Base-by-base conservation (phyloP, 2,888 invertebrate species). In the Tipula unca region DNA sequence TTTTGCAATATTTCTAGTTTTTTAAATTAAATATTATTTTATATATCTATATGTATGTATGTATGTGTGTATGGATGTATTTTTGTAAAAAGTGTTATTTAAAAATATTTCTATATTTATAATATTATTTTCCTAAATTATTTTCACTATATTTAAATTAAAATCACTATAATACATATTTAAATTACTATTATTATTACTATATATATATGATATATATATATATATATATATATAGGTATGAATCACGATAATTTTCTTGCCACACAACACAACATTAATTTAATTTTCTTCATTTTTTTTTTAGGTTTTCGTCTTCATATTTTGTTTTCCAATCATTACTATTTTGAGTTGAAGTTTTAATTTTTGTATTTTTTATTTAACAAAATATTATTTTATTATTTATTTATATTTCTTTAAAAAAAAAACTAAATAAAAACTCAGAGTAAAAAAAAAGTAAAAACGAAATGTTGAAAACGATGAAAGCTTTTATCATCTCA, bases 401-500 rank as follows among this genome's bases (percentile, higher is more conserved):
- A 83, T 32, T 13, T 83, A 83, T 83, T 83, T 83, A n/a, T 29
- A 29, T 29, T 29, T 10, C n/a, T 82, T 29, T 29, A 32, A 32
- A n/a, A 82, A 25, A 69, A 69, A 13, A 82, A 32, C 6, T 8
- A 83, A 32, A 82, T 17, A 32, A n/a, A 25, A 29, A 83, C 29
- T 82, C 14, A 82, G 14, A 13, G 1, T 29, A 83, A 82, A 29
- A 25, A n/a, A 85, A 85, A 14, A 36, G 14, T 48, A 84, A 36
- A 85, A 85, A 42, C 14, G n/a, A 85, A 36, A 29, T 85, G 42
- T 29, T 29, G 32, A 42, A 85, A 36, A 36, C 42, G 42, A 42
- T 83, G 83, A 32, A 83, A 83, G 32, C 83, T 84, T 84, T 85
- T 85, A 85, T 85, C 85, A 85, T 85, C 85, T 85, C 85, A 85